A percentile compares a stretch with the other conserved stretches of the same genome.
These are phyloP conservation scores for Zaprionus ghesquierei DNA, from an alignment of 1,140 invertebrate genomes.

Conservation along the genomic window DNA sequence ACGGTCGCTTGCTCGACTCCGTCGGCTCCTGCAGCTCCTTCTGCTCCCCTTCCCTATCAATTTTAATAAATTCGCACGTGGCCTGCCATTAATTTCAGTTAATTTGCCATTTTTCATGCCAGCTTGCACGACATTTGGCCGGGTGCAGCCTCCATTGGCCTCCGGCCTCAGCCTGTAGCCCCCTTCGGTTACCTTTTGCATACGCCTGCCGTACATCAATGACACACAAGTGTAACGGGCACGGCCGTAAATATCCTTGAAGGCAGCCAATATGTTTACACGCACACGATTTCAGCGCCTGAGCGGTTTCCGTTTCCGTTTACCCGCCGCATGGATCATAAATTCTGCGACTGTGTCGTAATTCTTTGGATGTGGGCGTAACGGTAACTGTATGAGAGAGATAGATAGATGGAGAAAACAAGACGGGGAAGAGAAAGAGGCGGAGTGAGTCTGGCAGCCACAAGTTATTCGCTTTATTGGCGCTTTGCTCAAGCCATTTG, in stretches of 20 bases:
- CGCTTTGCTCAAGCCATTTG: constrained; percentile 59
- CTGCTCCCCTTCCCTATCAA: constrained; percentile 59
- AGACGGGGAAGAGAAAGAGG: neutral
- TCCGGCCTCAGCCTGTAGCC: neutral
- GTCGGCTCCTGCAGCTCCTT: neutral
- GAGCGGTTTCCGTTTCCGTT: constrained; percentile 38
- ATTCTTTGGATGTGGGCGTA: constrained; percentile 51
- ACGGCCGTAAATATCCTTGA: constrained; percentile 62
- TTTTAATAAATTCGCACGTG: constrained; percentile 77
- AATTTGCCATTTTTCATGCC: constrained; percentile 79
- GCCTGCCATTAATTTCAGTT: constrained; percentile 75
- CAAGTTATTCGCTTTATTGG: constrained; percentile 61
- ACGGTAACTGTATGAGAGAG: neutral
- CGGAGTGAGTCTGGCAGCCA: constrained; percentile 31
- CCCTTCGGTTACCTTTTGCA: constrained; percentile 57
- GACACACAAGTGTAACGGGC: constrained; percentile 55
- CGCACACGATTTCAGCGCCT: constrained; percentile 65
- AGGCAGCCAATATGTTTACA: constrained; percentile 79
- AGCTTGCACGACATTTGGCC: constrained; percentile 54
- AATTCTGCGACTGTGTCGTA: constrained; percentile 65
- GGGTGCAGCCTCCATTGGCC: constrained; percentile 3
- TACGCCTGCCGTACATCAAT: constrained; percentile 70
- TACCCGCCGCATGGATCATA: constrained; percentile 60
- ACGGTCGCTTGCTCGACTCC: neutral
- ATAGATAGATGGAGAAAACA: neutral